phyloP scores from a whole-genome alignment of 2,888 invertebrate genomes.

The Encarsia formosa region DNA sequence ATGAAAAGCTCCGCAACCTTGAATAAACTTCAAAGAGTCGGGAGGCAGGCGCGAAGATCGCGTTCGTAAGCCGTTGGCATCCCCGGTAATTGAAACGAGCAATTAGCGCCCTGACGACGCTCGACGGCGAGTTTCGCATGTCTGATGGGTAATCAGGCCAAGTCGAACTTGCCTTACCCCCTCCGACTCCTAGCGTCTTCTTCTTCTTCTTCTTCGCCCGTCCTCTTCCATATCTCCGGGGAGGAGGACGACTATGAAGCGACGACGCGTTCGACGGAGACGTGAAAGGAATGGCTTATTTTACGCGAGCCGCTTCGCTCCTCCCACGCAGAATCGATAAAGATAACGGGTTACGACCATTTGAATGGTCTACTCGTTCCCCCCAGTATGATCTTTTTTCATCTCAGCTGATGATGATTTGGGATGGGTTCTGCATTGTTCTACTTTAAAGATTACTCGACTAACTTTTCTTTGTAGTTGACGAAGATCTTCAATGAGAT shows the following conservation, averaged over 20 bases:
- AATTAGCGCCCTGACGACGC: conserved; percentile 15
- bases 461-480: too few relatives aligned
- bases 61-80: conserved; percentile 21
- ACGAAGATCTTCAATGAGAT: too few relatives aligned
- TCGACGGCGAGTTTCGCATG: conserved; percentile 15
- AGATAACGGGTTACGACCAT: too few relatives aligned
- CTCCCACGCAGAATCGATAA: too few relatives aligned
- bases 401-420: too few relatives aligned
- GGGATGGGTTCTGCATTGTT: too few relatives aligned
- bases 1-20: too few relatives aligned
- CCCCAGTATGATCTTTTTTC: too few relatives aligned
- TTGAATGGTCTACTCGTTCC: too few relatives aligned
- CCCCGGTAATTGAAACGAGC: conserved; percentile 23
- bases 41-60: conserved; percentile 27
- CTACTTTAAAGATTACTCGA: too few relatives aligned
- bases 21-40: too few relatives aligned
- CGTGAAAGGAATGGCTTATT: conserved; percentile 1
- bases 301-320: too few relatives aligned
- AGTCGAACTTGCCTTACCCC: conserved; percentile 20
- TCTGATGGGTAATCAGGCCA: conserved; percentile 24
- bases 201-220: not conserved
- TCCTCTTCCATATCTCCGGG: not conserved
- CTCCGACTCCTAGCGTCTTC: conserved; percentile 8
- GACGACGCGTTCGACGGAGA: not conserved
- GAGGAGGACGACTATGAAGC: not conserved